These are phyloP conservation scores for Polylopha cassiicola DNA, from an alignment of 2,888 invertebrate genomes.

Conservation along the genomic window DNA sequence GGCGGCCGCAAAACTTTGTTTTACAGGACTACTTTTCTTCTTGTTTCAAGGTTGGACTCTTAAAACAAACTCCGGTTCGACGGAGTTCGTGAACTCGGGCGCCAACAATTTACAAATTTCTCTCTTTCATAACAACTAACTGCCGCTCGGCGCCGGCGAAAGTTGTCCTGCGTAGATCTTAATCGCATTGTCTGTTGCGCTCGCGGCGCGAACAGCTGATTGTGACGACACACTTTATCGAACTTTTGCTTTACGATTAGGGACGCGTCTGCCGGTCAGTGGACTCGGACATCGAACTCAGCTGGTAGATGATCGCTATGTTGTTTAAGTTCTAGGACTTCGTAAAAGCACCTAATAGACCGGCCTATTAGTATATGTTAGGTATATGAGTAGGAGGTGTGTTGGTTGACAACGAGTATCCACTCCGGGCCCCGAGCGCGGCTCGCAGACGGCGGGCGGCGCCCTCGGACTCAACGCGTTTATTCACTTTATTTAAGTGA, in stretches of 20 bases:
- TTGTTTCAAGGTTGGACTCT: constrained; percentile 80
- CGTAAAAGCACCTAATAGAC: no score
- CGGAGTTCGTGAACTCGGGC: constrained; percentile 79
- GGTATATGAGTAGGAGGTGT: no score
- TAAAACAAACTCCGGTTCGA: constrained; percentile 79
- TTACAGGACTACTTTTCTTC: constrained; percentile 80
- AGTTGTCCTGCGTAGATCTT: constrained; percentile 79
- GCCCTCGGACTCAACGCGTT: constrained; percentile 55
- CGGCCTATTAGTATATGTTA: background rate
- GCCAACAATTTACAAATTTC: constrained; percentile 80
- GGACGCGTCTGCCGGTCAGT: constrained; percentile 17
- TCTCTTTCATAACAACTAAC: constrained; percentile 79
- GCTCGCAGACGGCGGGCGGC: constrained; percentile 38
- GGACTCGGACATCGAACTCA: no score
- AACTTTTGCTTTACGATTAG: constrained; percentile 57
- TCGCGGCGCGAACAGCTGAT: constrained; percentile 73
- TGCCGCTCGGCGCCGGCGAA: constrained; percentile 77
- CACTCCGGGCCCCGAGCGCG: constrained; percentile 5
- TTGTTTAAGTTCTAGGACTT: no score
- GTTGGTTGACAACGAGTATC: no score
- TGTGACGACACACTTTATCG: constrained; percentile 65
- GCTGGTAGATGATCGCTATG: no score
- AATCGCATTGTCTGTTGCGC: constrained; percentile 78
- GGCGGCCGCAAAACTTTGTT: constrained; percentile 79
- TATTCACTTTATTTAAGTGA: constrained; percentile 77